Conservation (phyloP, 1,140 invertebrate genomes). For the Mactra quadrangularis region DNA sequence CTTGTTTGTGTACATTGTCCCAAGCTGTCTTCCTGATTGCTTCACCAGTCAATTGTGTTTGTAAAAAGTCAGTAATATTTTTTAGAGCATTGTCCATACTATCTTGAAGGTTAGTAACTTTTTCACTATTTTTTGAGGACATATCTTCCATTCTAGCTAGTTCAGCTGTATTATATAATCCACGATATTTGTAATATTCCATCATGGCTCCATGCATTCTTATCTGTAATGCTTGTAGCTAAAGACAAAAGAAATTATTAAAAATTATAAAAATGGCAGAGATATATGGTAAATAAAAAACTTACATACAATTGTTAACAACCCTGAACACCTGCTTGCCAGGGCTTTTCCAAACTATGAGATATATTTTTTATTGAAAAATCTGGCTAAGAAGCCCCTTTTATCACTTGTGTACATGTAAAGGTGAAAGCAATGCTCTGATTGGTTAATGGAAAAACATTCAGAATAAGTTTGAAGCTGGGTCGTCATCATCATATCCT, state of each 20-base stretch:
- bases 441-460: too few relatives aligned
- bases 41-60: conserved; percentile 71
- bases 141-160: conserved; percentile 71
- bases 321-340: not conserved
- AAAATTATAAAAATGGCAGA: not conserved
- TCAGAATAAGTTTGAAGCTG: too few relatives aligned
- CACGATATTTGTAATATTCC: conserved; percentile 76
- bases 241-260: conserved; percentile 28
- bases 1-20: conserved; percentile 61
- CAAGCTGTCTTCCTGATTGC: conserved; percentile 61
- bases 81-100: conserved; percentile 74
- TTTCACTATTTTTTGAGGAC: conserved; percentile 68
- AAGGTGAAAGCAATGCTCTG: too few relatives aligned
- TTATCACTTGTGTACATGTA: too few relatives aligned
- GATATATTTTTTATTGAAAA: too few relatives aligned
- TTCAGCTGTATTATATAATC: conserved; percentile 73
- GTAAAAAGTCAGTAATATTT: conserved; percentile 74
- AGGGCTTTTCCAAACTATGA: not conserved
- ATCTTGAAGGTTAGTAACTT: conserved; percentile 70
- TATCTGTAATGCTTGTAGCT: conserved; percentile 75
- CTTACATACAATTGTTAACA: not conserved
- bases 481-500: too few relatives aligned
- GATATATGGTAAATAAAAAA: too few relatives aligned
- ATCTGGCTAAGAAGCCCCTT: too few relatives aligned
- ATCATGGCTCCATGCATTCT: conserved; percentile 74